phyloP scores from a whole-genome alignment of 2,888 invertebrate genomes.

The Athalia circularis region DNA sequence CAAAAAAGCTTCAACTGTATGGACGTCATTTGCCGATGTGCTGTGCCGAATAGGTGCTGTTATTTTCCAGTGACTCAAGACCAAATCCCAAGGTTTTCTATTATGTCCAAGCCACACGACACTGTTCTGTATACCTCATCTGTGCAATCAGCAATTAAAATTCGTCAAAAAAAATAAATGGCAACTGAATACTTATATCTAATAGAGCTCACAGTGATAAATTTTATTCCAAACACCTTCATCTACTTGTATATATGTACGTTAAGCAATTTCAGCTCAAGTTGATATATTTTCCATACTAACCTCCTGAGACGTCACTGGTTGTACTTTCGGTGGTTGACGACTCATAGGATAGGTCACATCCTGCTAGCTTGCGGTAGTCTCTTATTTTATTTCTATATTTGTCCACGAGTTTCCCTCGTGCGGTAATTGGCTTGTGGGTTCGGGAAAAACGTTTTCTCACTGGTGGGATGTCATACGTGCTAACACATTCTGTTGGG shows the following conservation, averaged over 20 bases:
- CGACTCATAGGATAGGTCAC: neutral
- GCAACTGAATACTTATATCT: neutral
- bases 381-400: constrained; percentile 7
- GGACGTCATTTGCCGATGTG: neutral
- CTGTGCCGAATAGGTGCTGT: neutral
- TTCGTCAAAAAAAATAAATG: neutral
- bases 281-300: neutral
- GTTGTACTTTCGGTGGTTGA: neutral
- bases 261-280: no score
- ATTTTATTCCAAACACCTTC: neutral
- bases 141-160: neutral
- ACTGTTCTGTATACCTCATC: constrained; percentile 4
- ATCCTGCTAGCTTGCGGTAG: neutral
- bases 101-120: constrained; percentile 10
- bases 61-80: constrained; percentile 6
- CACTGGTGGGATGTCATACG: constrained; percentile 4
- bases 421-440: neutral
- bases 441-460: constrained; percentile 10
- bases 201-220: neutral
- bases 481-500: neutral
- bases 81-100: constrained; percentile 10
- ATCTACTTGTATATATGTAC: neutral
- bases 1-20: neutral
- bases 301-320: neutral
- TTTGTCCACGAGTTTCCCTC: constrained; percentile 21